Evolutionary conservation across 23 tunicate genomes (phyloP).

Genomic region (Pegea sp.): DNA sequence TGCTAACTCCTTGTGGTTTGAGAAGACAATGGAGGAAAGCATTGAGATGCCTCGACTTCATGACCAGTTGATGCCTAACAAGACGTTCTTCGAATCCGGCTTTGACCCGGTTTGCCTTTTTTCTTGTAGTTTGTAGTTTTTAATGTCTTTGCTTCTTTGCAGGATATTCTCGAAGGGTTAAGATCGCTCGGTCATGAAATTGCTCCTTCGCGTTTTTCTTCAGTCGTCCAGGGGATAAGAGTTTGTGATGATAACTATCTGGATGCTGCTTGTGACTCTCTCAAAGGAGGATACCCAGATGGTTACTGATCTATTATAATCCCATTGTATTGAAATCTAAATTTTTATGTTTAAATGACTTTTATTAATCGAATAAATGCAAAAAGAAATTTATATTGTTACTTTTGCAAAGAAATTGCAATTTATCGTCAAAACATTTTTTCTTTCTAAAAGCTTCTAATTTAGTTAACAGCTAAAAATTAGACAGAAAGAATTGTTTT

Average conservation of each 20-base stretch:
- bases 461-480: no score
- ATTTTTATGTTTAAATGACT: no score
- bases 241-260: slow-evolving; percentile 17
- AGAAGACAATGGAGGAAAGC: slow-evolving; percentile 19
- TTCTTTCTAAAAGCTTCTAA: no score
- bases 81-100: slow-evolving; percentile 32
- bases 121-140: no score
- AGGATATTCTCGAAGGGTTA: slow-evolving; percentile 48
- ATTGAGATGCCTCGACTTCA: slow-evolving; percentile 64
- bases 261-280: slow-evolving; percentile 57
- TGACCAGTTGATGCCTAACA: slow-evolving; percentile 67
- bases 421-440: no score
- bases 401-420: no score
- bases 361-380: no score
- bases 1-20: slow-evolving; percentile 62
- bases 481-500: no score
- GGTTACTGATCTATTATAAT: no score
- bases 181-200: slow-evolving; percentile 21
- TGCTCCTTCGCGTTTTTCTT: slow-evolving; percentile 10
- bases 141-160: no score
- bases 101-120: slow-evolving; percentile 33
- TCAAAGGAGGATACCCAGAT: slow-evolving; percentile 83
- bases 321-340: no score
- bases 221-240: slow-evolving; percentile 68
- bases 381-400: no score